Base-by-base conservation (phyloP, 2,797 vertebrate genomes). In the Esox lucius region DNA sequence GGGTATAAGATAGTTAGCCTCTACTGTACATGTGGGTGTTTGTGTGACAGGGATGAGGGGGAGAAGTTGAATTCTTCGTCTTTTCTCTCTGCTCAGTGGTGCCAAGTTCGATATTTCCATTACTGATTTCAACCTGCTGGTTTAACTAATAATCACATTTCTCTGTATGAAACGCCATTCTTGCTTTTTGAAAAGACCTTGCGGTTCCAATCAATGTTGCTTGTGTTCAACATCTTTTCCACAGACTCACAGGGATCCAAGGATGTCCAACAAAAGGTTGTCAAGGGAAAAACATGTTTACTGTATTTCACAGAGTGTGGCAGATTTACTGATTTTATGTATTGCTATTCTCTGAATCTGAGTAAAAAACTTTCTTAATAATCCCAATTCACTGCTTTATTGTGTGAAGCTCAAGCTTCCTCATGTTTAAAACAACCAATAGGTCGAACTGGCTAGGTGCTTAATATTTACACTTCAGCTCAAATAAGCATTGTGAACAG, bases 1-100 rank as follows among this genome's bases (percentile, higher is more conserved):
- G 26, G 81, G 46, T 75, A 65, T 31, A 70, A 31, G 2, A 16
- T 19, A 26, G 68, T 70, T 66, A 22, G 61, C 31, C 48, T 71
- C 35, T 66, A 3, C 35, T 39, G 35, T 39, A 39, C 46, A 35
- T 12, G 42, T 24, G 61, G 0, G 24, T 28, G 24, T 11, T 12
- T 11, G 4, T 35, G 39, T 62, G 31, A 22, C 5, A 42, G n/a
- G 8, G 0, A 16, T 1, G 67, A 24, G 35, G 22, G n/a, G 5
- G 67, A 46, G 19, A 28, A 35, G 28, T 12, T 28, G 24, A 65
- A 39, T 2, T 48, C 2, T 42, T 11, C 5, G 22, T 22, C 4
- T 31, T 22, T 7, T 35, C 24, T 67, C 35, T 16, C 26, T 35
- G 35, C 39, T 51, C 46, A 12, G 22, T 22, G 46, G 13, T 48